Conservation (phyloP, 2,888 invertebrate genomes). For the Linhomoeus sp. region DNA sequence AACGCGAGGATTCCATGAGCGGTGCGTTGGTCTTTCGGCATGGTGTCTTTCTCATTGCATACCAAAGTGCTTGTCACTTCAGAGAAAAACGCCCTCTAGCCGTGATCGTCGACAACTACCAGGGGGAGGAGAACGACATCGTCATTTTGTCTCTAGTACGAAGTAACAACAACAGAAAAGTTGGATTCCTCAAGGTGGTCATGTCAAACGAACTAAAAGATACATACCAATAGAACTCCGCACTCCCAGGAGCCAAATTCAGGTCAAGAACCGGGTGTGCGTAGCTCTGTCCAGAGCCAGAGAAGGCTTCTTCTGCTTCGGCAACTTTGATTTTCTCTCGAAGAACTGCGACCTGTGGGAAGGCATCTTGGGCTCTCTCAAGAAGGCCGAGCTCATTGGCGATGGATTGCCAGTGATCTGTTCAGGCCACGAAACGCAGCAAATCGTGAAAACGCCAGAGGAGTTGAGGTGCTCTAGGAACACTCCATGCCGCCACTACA, state of each 20-base stretch:
- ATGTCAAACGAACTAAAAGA: too few species aligned
- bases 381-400: slow-evolving; percentile 2
- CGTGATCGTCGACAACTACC: slow-evolving; percentile 53
- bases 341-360: slow-evolving; percentile 9
- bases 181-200: slow-evolving; percentile 27
- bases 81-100: too few species aligned
- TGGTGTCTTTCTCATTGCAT: too few species aligned
- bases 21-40: too few species aligned
- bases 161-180: slow-evolving; percentile 14
- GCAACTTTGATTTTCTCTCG: slow-evolving; percentile 37
- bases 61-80: too few species aligned
- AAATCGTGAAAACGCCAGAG: background rate
- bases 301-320: slow-evolving; percentile 50
- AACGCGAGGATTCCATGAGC: too few species aligned
- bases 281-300: slow-evolving; percentile 46
- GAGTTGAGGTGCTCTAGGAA: slow-evolving; percentile 9
- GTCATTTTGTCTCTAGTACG: slow-evolving; percentile 38
- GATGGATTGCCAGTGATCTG: slow-evolving; percentile 10
- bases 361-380: background rate
- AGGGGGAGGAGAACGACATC: slow-evolving; percentile 55
- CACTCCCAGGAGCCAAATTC: background rate
- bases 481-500: too few species aligned
- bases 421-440: slow-evolving; percentile 9
- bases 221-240: too few species aligned
- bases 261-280: slow-evolving; percentile 23